Evolutionary conservation across 2,888 invertebrate species (phyloP).

Genomic region (Ctenicera cuprea): DNA sequence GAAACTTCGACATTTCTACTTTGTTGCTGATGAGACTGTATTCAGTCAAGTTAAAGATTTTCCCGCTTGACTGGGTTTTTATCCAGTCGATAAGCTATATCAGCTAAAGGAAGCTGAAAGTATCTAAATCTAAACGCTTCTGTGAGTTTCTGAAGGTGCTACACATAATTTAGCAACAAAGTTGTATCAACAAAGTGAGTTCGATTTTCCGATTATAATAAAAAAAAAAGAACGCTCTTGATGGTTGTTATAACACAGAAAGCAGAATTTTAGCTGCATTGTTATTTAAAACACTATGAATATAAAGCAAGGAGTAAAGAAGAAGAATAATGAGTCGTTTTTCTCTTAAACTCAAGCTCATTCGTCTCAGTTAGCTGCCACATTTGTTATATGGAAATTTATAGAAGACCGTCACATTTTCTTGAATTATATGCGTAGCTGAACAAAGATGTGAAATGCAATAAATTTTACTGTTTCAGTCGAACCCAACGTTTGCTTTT

Average conservation of each 20-base stretch:
- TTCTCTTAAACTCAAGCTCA: constrained; percentile 42
- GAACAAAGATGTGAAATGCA: constrained; percentile 39
- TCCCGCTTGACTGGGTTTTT: constrained; percentile 16
- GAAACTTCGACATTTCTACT: neutral
- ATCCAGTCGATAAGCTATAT: constrained; percentile 21
- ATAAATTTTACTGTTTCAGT: constrained; percentile 44
- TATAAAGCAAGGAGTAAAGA: constrained; percentile 38
- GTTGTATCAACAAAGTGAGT: neutral
- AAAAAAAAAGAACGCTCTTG: no score
- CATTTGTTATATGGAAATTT: constrained; percentile 53
- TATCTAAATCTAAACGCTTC: constrained; percentile 14
- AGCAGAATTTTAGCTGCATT: constrained; percentile 17
- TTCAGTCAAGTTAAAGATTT: constrained; percentile 23
- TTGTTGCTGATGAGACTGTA: constrained; percentile 1
- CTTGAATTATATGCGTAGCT: constrained; percentile 50
- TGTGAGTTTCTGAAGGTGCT: neutral
- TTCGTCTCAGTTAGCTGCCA: constrained; percentile 51
- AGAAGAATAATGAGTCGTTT: constrained; percentile 47
- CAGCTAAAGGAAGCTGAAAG: neutral
- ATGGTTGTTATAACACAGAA: neutral
- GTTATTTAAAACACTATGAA: constrained; percentile 42
- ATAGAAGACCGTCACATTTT: constrained; percentile 50
- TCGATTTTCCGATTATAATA: neutral
- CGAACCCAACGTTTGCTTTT: constrained; percentile 37
- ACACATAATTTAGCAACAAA: neutral